Evolutionary conservation across 2,888 invertebrate genomes (phyloP).

Genomic region (Agonopterix arenella): DNA sequence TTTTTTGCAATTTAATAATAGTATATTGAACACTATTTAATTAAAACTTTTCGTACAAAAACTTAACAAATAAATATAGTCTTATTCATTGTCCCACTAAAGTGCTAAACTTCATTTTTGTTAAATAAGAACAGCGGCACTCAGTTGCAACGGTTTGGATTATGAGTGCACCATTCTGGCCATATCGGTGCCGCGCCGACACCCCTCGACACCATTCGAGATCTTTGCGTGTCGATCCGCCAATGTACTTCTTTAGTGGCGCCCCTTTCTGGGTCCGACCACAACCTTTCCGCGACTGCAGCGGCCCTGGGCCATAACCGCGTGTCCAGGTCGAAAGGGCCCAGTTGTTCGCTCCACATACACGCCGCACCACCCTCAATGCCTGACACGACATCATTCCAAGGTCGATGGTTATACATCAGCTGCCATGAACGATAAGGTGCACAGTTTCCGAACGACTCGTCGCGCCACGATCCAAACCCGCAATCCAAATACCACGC

Average conservation of each 20-base stretch:
- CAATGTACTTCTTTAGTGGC: constrained; percentile 80
- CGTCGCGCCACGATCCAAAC: constrained; percentile 89
- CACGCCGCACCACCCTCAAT: constrained; percentile 88
- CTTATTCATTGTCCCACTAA: neutral
- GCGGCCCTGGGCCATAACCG: constrained; percentile 90
- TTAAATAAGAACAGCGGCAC: neutral
- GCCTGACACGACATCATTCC: constrained; percentile 62
- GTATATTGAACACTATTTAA: no score
- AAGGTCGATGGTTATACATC: constrained; percentile 88
- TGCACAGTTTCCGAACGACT: constrained; percentile 89
- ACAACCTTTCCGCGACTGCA: constrained; percentile 87
- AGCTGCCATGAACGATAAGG: constrained; percentile 93
- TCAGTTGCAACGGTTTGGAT: constrained; percentile 79
- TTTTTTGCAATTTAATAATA: no score
- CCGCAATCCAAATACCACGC: constrained; percentile 94
- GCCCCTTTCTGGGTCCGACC: constrained; percentile 78
- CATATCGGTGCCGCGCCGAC: constrained; percentile 83
- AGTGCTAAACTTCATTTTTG: neutral
- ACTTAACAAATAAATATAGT: no score
- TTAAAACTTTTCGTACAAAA: no score
- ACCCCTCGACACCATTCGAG: constrained; percentile 79
- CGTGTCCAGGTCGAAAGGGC: constrained; percentile 83
- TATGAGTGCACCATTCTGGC: constrained; percentile 88
- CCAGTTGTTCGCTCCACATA: constrained; percentile 90
- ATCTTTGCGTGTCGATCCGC: constrained; percentile 80